Percentiles rank a stretch among this genome's conserved stretches.
phyloP scores from a whole-genome alignment of 2,797 vertebrate species.

The Oreonectes daqikongensis region DNA sequence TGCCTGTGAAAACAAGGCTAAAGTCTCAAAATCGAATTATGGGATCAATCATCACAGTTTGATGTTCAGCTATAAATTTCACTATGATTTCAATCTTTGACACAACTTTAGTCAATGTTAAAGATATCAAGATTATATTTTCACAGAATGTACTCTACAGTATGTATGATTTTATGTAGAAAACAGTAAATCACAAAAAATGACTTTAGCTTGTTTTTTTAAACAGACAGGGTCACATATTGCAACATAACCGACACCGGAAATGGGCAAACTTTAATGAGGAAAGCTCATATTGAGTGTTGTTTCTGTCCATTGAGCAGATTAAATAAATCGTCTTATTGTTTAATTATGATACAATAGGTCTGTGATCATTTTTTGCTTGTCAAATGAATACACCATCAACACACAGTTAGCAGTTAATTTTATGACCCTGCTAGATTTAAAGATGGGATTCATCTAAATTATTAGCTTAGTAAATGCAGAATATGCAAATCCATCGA shows the following conservation, averaged over 20 bases:
- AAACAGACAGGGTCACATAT: background rate
- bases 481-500: slow-evolving; percentile 1
- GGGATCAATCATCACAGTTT: background rate
- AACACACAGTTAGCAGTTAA: too few relatives aligned
- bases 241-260: background rate
- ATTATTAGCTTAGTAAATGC: background rate
- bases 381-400: too few relatives aligned
- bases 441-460: background rate
- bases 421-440: too few relatives aligned
- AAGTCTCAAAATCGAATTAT: background rate
- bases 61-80: background rate
- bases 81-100: background rate
- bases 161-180: background rate
- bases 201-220: too few relatives aligned
- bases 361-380: too few relatives aligned
- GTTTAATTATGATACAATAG: too few relatives aligned
- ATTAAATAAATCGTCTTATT: too few relatives aligned
- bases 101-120: background rate
- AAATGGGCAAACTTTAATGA: background rate
- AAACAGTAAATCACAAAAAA: background rate
- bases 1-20: background rate
- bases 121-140: background rate
- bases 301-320: too few relatives aligned
- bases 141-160: background rate
- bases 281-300: background rate